Base-by-base conservation (phyloP, 2,888 invertebrate genomes). In the Melitaea athalia region DNA sequence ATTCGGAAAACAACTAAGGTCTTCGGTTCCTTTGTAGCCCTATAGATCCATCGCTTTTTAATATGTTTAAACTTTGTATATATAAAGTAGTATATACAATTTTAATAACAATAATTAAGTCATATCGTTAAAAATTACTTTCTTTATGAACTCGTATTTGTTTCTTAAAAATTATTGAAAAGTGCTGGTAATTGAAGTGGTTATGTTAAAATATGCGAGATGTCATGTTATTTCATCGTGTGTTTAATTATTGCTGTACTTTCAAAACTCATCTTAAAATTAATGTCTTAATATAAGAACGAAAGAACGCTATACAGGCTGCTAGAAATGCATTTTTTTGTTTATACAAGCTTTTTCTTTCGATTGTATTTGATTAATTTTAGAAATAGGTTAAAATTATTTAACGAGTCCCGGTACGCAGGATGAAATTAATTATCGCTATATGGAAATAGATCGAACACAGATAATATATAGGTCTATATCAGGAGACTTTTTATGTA, bases 221-320 rank as follows among this genome's bases (percentile, higher is more conserved):
- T 38, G 11, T 59, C 17, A 47, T n/a, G 47, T 49, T 49, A n/a
- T 61, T 65, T 43, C 63, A 66, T 66, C 52, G 17, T 8, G 31
- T 65, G 47, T 63, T 85, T 49, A 81, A 87, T 85, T 84, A 85
- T 75, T 73, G 70, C 67, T 71, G 79, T 80, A 49, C 14, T 49
- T 79, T 79, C 77, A 76, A 81, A 78, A 81, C 80, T 77, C 76
- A 74, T 74, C 79, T 78, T 79, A 78, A 80, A 81, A 78, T 72
- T 84, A 82, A 90, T 85, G 86, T 87, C 89, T 89, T 84, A 81
- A 89, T 88, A 59, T 64, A 49, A 62, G 50, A 59, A 64, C 15
- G 45, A 43, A 78, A 79, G 79, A 78, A 12, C 24, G 24, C 45
- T 67, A 61, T 79, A 81, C 74, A 72, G 77, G 74, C 64, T 79